Percentiles rank a stretch among this genome's conserved stretches.
These are phyloP conservation scores for Tribolium castaneum DNA, from an alignment of 1,140 invertebrate genomes.

Conservation along the genomic window DNA sequence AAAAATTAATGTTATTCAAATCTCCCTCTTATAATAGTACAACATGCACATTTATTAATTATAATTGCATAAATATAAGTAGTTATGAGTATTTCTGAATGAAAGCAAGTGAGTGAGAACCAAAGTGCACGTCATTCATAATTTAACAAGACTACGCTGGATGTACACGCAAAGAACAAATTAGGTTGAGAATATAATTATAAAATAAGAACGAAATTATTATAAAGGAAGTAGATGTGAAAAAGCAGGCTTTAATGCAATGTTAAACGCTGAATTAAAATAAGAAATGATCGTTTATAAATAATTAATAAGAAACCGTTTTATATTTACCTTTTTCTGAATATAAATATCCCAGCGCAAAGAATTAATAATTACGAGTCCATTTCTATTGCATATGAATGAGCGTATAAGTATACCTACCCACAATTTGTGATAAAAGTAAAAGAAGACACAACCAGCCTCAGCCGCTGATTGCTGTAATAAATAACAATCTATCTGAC, in stretches of 20 bases:
- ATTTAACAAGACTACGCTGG: background rate
- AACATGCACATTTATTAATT: background rate
- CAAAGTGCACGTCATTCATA: background rate
- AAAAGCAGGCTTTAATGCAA: background rate
- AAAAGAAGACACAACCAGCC: background rate
- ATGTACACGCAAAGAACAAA: background rate
- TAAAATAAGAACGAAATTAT: background rate
- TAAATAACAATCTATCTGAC: background rate
- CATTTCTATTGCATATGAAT: background rate
- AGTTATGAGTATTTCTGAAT: background rate
- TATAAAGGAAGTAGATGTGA: background rate
- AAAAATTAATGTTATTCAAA: background rate
- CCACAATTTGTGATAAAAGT: background rate
- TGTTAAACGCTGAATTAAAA: background rate
- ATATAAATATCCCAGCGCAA: too few relatives aligned
- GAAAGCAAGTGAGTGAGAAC: background rate
- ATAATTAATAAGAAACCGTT: background rate
- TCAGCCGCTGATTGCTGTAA: background rate
- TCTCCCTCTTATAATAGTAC: background rate
- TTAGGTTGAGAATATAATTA: background rate
- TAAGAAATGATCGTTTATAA: background rate
- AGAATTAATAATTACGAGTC: background rate
- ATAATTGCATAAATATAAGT: background rate
- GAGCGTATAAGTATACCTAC: background rate
- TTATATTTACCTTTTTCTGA: too few relatives aligned